Conservation (phyloP, 2,113 vertebrate genomes). For the Tyto alba region DNA sequence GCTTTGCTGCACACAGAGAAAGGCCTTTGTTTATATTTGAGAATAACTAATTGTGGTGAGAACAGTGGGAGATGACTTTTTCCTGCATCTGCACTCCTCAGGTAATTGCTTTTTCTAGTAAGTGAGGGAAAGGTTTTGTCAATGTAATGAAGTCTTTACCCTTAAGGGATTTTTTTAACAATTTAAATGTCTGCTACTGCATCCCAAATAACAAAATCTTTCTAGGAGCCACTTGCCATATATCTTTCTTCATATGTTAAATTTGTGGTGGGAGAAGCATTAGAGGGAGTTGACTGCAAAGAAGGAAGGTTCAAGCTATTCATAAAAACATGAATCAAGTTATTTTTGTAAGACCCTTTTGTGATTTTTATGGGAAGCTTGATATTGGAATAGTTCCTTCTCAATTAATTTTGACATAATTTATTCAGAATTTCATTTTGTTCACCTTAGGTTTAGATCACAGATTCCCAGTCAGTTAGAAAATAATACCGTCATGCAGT, state of each 20-base stretch:
- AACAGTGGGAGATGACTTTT: not conserved
- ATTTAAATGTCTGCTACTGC: not conserved
- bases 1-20: not conserved
- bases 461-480: constrained; percentile 23
- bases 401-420: not conserved
- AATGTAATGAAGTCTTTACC: not conserved
- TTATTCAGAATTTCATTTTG: not conserved
- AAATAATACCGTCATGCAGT: constrained; percentile 52
- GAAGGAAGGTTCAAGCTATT: not conserved
- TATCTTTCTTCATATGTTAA: fast-evolving
- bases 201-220: not conserved
- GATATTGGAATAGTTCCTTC: not conserved
- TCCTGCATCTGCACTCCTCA: not conserved
- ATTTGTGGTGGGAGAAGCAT: not conserved
- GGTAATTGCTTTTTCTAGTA: not conserved
- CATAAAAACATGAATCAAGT: not conserved
- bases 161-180: not conserved
- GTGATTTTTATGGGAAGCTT: not conserved
- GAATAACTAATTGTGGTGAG: not conserved
- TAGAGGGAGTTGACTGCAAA: not conserved
- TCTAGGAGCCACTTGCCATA: not conserved
- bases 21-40: not conserved
- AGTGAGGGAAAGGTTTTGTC: not conserved
- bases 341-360: not conserved
- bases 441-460: constrained; percentile 64